phyloP scores from a whole-genome alignment of 1,140 invertebrate genomes.

The Pectinophora gossypiella region DNA sequence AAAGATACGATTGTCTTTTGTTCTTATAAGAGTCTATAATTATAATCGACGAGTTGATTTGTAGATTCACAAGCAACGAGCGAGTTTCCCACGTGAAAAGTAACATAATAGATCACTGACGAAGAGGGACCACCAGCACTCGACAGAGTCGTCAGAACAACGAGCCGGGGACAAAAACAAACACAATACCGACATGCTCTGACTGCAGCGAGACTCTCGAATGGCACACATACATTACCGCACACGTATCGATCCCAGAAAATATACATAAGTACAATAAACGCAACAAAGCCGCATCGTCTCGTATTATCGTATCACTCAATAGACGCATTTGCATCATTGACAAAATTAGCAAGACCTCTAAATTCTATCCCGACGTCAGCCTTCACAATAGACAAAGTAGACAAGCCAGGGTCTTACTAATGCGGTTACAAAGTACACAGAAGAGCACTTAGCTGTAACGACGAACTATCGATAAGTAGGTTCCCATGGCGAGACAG shows the following conservation, averaged over 20 bases:
- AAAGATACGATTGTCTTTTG: background rate
- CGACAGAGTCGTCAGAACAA: constrained; percentile 20
- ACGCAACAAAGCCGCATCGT: too few relatives aligned
- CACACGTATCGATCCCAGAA: too few relatives aligned
- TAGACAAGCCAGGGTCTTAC: background rate
- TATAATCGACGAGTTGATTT: background rate
- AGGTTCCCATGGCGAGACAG: background rate
- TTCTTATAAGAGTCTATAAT: background rate
- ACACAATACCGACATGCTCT: constrained; percentile 34
- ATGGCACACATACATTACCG: too few relatives aligned
- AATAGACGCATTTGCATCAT: background rate
- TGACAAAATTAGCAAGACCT: background rate
- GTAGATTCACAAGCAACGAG: background rate
- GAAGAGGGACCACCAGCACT: constrained; percentile 9
- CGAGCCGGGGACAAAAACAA: constrained; percentile 29
- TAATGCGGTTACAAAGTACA: background rate
- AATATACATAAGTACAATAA: too few relatives aligned
- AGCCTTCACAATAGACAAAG: background rate
- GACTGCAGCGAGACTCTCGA: too few relatives aligned
- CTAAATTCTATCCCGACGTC: background rate
- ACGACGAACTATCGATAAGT: background rate
- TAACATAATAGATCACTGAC: background rate
- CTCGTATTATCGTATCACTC: background rate
- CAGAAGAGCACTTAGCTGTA: background rate
- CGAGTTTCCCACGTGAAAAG: background rate